phyloP scores from a whole-genome alignment of 2,888 invertebrate species.

The Tiliacea citrago region DNA sequence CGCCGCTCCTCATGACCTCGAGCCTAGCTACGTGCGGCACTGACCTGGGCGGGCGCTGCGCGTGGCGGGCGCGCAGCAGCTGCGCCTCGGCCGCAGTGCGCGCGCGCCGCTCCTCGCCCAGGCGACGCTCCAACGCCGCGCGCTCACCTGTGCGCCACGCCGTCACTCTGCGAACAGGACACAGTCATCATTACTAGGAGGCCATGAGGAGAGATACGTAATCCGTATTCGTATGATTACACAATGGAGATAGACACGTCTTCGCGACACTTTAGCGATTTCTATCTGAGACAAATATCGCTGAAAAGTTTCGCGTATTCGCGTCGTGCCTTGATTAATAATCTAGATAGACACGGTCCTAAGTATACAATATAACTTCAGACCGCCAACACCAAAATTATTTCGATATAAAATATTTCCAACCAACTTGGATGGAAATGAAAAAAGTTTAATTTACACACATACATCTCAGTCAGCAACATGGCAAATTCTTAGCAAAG shows the following conservation, averaged over 20 bases:
- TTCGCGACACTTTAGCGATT: too few relatives aligned
- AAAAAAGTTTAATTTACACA: not conserved
- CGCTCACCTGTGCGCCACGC: slow-evolving; percentile 92
- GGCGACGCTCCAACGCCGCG: slow-evolving; percentile 95
- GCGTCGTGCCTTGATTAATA: too few relatives aligned
- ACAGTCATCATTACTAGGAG: not conserved
- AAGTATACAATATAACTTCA: too few relatives aligned
- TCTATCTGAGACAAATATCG: too few relatives aligned
- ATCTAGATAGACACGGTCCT: too few relatives aligned
- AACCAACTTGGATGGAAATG: not conserved
- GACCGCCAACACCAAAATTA: too few relatives aligned
- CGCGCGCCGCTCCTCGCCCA: slow-evolving; percentile 96
- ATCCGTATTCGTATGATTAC: too few relatives aligned
- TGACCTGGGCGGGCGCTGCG: slow-evolving; percentile 47
- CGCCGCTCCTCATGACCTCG: slow-evolving; percentile 93
- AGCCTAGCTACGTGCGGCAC: too few relatives aligned
- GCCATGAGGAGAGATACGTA: too few relatives aligned
- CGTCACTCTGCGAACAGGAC: slow-evolving; percentile 64
- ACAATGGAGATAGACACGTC: too few relatives aligned
- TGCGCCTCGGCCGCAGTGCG: slow-evolving; percentile 94
- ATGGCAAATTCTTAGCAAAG: slow-evolving; percentile 16
- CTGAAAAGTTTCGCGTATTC: too few relatives aligned
- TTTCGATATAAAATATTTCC: too few relatives aligned
- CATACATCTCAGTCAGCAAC: not conserved
- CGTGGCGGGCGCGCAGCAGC: slow-evolving; percentile 84